These are phyloP conservation scores for Porites divaricata DNA, from an alignment of 92 coral and sea anemone species.

Conservation along the genomic window DNA sequence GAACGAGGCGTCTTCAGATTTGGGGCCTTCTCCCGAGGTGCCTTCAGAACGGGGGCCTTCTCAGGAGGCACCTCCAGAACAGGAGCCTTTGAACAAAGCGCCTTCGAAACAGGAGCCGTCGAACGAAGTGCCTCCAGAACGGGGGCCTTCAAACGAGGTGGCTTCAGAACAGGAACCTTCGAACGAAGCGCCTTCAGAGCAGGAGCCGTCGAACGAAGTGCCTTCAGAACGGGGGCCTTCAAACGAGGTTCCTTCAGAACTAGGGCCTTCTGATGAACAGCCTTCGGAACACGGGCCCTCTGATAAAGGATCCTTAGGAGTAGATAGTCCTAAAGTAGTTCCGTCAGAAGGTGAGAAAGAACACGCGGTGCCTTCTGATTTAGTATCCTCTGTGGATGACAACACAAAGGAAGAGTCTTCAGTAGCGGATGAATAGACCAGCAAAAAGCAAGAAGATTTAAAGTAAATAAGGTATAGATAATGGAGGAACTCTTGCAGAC, in stretches of 20 bases:
- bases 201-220: background rate
- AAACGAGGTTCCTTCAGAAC: background rate
- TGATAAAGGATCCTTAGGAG: background rate
- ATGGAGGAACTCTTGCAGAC: background rate
- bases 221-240: conserved; percentile 16
- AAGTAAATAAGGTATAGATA: background rate
- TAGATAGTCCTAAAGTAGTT: no score
- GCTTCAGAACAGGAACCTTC: conserved; percentile 4
- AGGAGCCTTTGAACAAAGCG: background rate
- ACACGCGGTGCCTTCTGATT: background rate
- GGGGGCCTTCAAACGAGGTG: background rate
- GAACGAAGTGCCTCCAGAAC: conserved; percentile 11
- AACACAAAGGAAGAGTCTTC: background rate
- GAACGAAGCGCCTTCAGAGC: conserved; percentile 14
- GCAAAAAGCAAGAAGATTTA: background rate
- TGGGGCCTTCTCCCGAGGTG: background rate
- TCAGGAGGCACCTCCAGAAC: conserved; percentile 15
- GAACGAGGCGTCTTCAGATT: background rate
- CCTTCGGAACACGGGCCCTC: background rate
- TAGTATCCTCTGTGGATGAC: background rate
- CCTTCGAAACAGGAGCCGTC: background rate
- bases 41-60: conserved; percentile 2
- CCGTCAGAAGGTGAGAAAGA: background rate
- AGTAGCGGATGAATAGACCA: background rate
- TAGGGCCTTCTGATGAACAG: conserved; percentile 9